Evolutionary conservation across 1,140 invertebrate species (phyloP).

Genomic region (Drosophila bifasciata): DNA sequence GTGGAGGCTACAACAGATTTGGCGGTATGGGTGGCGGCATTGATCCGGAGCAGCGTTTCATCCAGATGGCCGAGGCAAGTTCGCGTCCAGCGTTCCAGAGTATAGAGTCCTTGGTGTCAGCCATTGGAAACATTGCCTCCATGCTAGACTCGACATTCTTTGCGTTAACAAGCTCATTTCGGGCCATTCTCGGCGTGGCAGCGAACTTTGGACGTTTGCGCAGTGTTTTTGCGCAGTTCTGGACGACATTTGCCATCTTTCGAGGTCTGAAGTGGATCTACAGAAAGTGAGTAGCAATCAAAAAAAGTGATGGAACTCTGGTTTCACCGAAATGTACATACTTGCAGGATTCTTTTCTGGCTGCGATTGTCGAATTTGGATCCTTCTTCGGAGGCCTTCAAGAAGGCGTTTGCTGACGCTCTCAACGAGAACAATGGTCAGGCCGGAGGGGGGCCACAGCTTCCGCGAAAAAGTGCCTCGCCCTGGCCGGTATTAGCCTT

Average conservation of each 20-base stretch:
- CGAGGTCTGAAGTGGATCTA: constrained; percentile 92
- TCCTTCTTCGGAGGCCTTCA: constrained; percentile 85
- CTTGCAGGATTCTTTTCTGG: constrained; percentile 70
- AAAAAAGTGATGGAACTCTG: background rate
- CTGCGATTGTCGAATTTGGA: constrained; percentile 77
- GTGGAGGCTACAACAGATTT: constrained; percentile 84
- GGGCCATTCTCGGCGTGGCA: constrained; percentile 96
- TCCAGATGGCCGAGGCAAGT: constrained; percentile 95
- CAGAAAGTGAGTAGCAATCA: constrained; percentile 85
- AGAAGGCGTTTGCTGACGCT: constrained; percentile 86
- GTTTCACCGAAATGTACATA: background rate
- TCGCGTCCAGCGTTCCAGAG: constrained; percentile 96
- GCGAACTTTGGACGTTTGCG: constrained; percentile 95
- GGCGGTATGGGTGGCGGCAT: constrained; percentile 84
- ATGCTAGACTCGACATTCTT: constrained; percentile 98
- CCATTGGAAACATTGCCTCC: constrained; percentile 96
- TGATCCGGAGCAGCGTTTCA: constrained; percentile 87
- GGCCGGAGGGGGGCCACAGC: constrained; percentile 38
- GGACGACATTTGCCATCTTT: constrained; percentile 93
- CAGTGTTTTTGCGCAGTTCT: constrained; percentile 92
- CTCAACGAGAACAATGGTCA: constrained; percentile 69
- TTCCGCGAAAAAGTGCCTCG: constrained; percentile 74
- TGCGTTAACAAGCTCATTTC: constrained; percentile 96
- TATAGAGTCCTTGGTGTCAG: constrained; percentile 95
- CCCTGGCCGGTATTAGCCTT: constrained; percentile 92